These are phyloP conservation scores for Agapornis canus DNA, from an alignment of 2,797 vertebrate species.

Conservation along the genomic window DNA sequence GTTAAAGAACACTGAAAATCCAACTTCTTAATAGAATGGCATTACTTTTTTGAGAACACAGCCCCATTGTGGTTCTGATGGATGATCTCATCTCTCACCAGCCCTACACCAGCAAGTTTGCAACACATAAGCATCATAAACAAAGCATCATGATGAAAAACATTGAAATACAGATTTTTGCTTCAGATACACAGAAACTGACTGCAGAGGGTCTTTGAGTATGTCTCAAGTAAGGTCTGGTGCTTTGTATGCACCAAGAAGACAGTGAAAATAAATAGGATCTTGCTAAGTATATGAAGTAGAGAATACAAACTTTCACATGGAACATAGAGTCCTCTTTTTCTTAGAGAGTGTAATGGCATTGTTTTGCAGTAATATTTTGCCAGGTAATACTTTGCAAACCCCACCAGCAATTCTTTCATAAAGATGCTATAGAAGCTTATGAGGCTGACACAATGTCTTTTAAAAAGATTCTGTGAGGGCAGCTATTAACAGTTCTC, in stretches of 20 bases:
- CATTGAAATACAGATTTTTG: not conserved
- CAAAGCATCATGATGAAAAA: not conserved
- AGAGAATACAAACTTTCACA: not conserved
- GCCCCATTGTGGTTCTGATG: not conserved
- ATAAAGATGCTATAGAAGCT: not conserved
- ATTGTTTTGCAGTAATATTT: not conserved
- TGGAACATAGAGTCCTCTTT: not conserved
- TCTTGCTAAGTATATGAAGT: not conserved
- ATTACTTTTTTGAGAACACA: not conserved
- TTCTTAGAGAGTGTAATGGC: not conserved
- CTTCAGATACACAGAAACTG: not conserved
- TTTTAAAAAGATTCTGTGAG: not conserved
- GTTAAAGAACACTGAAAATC: not conserved
- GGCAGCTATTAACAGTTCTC: constrained; percentile 9
- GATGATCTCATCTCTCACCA: not conserved
- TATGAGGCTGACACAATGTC: not conserved
- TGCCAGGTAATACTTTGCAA: not conserved
- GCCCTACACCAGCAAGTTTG: not conserved
- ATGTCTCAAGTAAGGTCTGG: not conserved
- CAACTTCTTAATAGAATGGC: not conserved
- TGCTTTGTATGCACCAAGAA: not conserved
- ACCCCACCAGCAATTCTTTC: not conserved
- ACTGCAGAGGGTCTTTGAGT: not conserved
- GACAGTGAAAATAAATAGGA: not conserved
- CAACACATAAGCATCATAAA: not conserved